A percentile compares a stretch with the other conserved stretches of the same genome.
phyloP scores from a whole-genome alignment of 1,140 invertebrate genomes.

The Parasteatoda tepidariorum region DNA sequence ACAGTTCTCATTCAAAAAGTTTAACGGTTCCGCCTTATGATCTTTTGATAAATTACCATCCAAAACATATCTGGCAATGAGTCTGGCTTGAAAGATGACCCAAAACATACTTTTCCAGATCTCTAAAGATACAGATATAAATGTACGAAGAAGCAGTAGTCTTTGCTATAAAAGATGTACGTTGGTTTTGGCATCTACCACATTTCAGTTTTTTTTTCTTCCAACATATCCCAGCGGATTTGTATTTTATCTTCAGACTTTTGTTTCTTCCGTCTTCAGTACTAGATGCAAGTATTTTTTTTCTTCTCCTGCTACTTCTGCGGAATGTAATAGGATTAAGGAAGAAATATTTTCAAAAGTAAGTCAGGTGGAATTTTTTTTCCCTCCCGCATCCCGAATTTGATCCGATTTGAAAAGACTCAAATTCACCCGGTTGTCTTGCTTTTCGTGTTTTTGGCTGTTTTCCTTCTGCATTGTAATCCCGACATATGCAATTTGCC shows the following conservation, averaged over 20 bases:
- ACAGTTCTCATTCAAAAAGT: background rate
- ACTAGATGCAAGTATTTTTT: no score
- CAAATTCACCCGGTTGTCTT: no score
- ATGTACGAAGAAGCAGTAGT: background rate
- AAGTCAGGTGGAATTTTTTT: slow-evolving; percentile 24
- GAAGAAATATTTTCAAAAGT: slow-evolving; percentile 1
- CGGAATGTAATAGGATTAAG: slow-evolving; percentile 37
- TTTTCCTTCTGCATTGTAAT: no score
- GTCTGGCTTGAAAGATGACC: slow-evolving; percentile 53
- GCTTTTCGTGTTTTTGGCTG: no score
- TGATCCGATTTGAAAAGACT: slow-evolving; percentile 22
- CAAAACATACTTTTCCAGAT: slow-evolving; percentile 35
- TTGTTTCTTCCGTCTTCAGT: no score
- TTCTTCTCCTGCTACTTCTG: background rate
- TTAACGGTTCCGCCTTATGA: slow-evolving; percentile 40
- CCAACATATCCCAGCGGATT: background rate
- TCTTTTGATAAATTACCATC: slow-evolving; percentile 48
- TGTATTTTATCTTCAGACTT: slow-evolving; percentile 24
- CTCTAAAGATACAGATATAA: slow-evolving; percentile 45
- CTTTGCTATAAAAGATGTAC: slow-evolving; percentile 25
- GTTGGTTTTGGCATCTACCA: slow-evolving; percentile 18
- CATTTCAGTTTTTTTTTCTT: slow-evolving; percentile 21
- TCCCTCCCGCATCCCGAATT: background rate
- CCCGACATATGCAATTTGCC: no score
- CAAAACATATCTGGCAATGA: slow-evolving; percentile 28